Percentiles rank a stretch among this genome's conserved stretches.
Evolutionary conservation across 2,888 invertebrate species (phyloP).

Genomic region (Monoplex corrugatus): DNA sequence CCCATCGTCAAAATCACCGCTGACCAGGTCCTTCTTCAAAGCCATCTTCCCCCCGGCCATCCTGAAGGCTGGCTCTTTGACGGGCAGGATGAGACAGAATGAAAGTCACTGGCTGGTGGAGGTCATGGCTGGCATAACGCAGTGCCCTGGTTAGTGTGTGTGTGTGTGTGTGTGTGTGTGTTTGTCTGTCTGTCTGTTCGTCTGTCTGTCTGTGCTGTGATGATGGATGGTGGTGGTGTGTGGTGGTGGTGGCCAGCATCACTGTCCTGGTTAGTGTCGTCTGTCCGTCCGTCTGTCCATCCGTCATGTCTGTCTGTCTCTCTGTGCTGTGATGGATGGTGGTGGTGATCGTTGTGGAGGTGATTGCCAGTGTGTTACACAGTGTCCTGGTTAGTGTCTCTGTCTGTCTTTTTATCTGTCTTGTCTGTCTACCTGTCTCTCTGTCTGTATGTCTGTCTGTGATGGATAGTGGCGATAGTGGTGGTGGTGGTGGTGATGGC

Average conservation of each 20-base stretch:
- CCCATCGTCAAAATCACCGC: constrained; percentile 58
- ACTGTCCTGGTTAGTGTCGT: no score
- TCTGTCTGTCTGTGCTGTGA: no score
- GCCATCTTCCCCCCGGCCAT: constrained; percentile 70
- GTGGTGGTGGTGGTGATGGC: no score
- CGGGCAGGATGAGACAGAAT: constrained; percentile 73
- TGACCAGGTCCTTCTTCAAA: constrained; percentile 67
- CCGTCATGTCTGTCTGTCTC: no score
- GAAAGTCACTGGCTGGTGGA: constrained; percentile 69
- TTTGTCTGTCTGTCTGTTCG: no score
- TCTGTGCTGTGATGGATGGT: background rate
- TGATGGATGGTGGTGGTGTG: no score
- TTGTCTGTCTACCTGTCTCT: background rate
- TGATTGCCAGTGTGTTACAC: background rate
- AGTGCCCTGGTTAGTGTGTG: constrained; percentile 69
- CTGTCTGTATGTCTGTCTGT: background rate
- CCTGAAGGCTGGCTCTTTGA: constrained; percentile 68
- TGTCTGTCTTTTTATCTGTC: background rate
- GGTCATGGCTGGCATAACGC: constrained; percentile 62
- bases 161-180: no score
- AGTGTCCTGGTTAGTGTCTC: background rate
- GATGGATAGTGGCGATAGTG: no score
- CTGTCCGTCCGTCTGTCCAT: no score
- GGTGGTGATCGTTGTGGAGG: no score
- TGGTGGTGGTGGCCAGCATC: no score